These are phyloP conservation scores for Sarcophaga rosellei DNA, from an alignment of 2,888 invertebrate species.

Conservation along the genomic window DNA sequence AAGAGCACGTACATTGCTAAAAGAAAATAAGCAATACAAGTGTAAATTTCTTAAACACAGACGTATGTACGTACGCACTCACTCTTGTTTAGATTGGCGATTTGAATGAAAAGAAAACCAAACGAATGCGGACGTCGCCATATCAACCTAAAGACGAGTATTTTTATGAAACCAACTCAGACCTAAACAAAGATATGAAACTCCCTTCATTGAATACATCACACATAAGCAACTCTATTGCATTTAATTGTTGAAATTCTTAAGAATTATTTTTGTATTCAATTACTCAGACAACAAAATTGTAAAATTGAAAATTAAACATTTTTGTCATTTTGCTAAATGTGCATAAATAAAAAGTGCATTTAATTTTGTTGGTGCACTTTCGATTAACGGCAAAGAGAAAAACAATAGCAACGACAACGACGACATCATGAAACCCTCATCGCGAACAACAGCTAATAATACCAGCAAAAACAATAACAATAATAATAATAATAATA, in stretches of 20 bases:
- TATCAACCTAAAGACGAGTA: constrained; percentile 17
- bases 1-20: constrained; percentile 4
- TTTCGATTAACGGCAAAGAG: neutral
- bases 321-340: constrained; percentile 24
- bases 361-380: constrained; percentile 19
- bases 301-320: neutral
- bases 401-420: constrained; percentile 5
- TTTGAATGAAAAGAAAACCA: constrained; percentile 20
- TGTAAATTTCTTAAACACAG: constrained; percentile 29
- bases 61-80: neutral
- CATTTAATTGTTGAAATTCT: neutral
- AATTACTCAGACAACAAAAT: neutral
- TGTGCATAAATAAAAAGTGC: constrained; percentile 33
- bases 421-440: constrained; percentile 46
- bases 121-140: constrained; percentile 35
- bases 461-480: constrained; percentile 38
- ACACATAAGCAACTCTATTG: neutral
- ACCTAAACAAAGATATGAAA: neutral
- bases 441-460: constrained; percentile 42
- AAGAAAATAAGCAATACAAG: constrained; percentile 41
- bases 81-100: neutral
- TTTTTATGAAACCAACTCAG: neutral
- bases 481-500: constrained; percentile 27
- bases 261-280: no score
- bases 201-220: neutral